A percentile compares a stretch with the other conserved stretches of the same genome.
Conservation (phyloP, 2,797 vertebrate genomes). For the Coilia nasus region DNA sequence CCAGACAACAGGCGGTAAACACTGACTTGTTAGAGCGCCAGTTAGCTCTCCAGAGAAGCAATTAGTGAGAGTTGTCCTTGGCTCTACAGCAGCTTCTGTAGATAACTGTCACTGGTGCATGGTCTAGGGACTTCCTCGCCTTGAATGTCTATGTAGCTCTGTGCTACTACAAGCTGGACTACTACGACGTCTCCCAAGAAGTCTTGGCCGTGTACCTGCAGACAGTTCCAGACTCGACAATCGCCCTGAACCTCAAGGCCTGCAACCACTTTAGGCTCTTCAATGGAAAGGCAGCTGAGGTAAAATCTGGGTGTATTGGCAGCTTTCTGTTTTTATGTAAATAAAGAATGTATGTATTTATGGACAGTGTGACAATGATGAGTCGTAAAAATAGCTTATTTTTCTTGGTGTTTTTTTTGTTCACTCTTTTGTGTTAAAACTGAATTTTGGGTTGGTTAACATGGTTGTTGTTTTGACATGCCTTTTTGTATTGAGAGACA, state of each 20-base stretch:
- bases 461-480: background rate
- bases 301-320: background rate
- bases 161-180: constrained; percentile 78
- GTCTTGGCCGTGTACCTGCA: constrained; percentile 83
- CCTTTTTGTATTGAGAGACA: background rate
- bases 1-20: background rate
- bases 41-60: background rate
- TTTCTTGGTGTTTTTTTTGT: background rate
- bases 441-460: background rate
- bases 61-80: background rate
- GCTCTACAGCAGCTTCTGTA: background rate
- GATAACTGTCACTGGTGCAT: background rate
- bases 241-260: constrained; percentile 76
- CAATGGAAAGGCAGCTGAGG: background rate
- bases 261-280: constrained; percentile 22
- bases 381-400: background rate
- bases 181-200: constrained; percentile 78
- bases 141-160: constrained; percentile 83
- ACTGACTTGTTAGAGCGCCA: background rate
- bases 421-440: background rate
- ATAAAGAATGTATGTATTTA: background rate
- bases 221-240: constrained; percentile 83
- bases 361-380: background rate
- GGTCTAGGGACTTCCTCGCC: constrained; percentile 45
- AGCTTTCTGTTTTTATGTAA: background rate